Percentiles rank a stretch among this genome's conserved stretches.
phyloP scores from a whole-genome alignment of 2,113 vertebrate genomes.

The Mixornis gularis region DNA sequence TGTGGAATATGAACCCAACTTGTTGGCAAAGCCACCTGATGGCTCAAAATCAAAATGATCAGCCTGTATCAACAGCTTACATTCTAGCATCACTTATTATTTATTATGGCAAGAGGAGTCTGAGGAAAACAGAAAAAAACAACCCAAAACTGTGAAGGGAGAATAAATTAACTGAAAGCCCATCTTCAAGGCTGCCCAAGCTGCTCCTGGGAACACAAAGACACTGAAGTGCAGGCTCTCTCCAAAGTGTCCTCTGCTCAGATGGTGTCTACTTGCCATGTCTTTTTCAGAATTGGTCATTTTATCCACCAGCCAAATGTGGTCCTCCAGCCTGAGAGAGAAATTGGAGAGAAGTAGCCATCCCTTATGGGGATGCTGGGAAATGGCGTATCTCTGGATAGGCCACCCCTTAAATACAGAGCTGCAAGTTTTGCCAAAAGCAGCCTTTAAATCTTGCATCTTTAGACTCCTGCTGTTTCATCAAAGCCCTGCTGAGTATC shows the following conservation, averaged over 20 bases:
- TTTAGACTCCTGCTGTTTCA: not conserved
- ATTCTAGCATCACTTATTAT: not conserved
- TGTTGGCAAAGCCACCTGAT: not conserved
- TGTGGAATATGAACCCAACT: not conserved
- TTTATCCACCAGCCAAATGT: not conserved
- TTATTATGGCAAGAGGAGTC: not conserved
- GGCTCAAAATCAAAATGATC: not conserved
- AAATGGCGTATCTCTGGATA: not conserved
- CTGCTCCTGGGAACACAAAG: not conserved
- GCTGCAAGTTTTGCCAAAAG: not conserved
- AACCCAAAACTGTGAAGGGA: not conserved
- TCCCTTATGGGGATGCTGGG: no score
- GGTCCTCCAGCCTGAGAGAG: not conserved
- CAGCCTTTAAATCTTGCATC: not conserved
- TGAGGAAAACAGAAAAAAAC: not conserved
- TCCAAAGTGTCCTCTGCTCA: not conserved
- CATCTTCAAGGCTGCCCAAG: not conserved
- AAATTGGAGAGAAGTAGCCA: no score
- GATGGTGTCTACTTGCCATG: rapidly evolving
- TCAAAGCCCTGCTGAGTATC: not conserved
- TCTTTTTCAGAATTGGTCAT: not conserved
- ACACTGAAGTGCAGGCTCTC: not conserved
- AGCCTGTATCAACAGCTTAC: not conserved
- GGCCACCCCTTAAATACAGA: not conserved
- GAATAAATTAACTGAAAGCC: not conserved